Evolutionary conservation across 2,113 vertebrate species (phyloP).

Genomic region (Paradoxurus hermaphroditus): DNA sequence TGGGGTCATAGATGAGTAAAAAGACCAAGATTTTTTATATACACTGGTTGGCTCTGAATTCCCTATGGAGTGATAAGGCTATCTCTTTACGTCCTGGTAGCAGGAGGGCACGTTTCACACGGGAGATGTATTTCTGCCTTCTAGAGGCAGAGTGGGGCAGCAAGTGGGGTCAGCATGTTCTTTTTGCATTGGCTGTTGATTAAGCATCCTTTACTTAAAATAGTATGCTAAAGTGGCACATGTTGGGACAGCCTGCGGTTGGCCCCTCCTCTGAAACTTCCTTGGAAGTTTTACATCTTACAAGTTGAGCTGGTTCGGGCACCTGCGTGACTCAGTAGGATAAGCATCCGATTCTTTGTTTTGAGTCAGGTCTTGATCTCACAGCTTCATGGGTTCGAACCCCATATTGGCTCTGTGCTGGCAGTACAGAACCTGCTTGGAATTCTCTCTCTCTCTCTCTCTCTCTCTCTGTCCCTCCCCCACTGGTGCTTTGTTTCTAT

Average conservation of each 20-base stretch:
- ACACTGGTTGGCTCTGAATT: background rate
- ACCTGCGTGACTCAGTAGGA: too few relatives aligned
- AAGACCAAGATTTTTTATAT: background rate
- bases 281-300: background rate
- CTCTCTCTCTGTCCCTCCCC: too few relatives aligned
- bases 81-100: background rate
- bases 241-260: background rate
- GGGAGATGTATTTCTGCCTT: background rate
- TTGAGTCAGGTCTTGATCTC: too few relatives aligned
- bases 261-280: background rate
- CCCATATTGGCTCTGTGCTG: too few relatives aligned
- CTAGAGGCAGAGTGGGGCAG: background rate
- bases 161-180: background rate
- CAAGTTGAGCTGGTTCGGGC: background rate
- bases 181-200: background rate
- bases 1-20: background rate
- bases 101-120: background rate
- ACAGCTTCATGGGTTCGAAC: too few relatives aligned
- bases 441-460: too few relatives aligned
- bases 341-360: too few relatives aligned
- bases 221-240: background rate
- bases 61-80: background rate
- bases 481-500: too few relatives aligned
- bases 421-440: too few relatives aligned
- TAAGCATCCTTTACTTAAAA: background rate